Evolutionary conservation across 2,888 invertebrate species (phyloP), one percentile per base, ranked within the genome.

Genomic region (Polylopha cassiicola): DNA sequence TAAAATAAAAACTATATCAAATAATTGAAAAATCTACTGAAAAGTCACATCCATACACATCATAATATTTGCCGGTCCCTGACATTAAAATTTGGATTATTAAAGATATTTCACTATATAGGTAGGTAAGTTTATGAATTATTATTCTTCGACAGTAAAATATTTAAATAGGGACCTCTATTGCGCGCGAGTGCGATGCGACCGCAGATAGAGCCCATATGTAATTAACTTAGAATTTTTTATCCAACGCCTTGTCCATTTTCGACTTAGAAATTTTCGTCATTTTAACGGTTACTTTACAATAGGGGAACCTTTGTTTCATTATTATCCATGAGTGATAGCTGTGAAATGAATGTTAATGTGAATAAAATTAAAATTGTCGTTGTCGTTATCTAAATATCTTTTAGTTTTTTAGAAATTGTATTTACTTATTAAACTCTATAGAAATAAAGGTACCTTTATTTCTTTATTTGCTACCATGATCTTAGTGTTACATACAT

Each of bases 101-200:
- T 36, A 21, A 14, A 20, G 44, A 47, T 47, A 54, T 56, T 54
- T 51, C 47, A 46, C 46, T 52, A 52, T 56, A 51, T n/a, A n/a
- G n/a, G n/a, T n/a, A n/a, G n/a, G n/a, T n/a, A n/a, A n/a, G n/a
- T 57, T 44, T 59, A 61, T 61, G 55, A 58, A 53, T 59, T 58
- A 50, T 61, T 47, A 47, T 51, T 60, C 57, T 47, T 48, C 55
- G 55, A 55, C 44, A 41, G 54, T 51, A 70, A 74, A 70, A 68
- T 73, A 73, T 73, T 73, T 65, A 72, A 71, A 71, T 75, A 73
- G 70, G 64, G 64, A 65, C 76, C 65, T 67, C 68, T 70, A 75
- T 76, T 75, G 71, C 53, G 50, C 62, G 65, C 56, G 58, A 52
- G 50, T 55, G 57, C 57, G 55, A 50, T 47, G 57, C 67, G 79